Evolutionary conservation across 2,888 invertebrate species (phyloP).

Genomic region (Tinea trinotella): DNA sequence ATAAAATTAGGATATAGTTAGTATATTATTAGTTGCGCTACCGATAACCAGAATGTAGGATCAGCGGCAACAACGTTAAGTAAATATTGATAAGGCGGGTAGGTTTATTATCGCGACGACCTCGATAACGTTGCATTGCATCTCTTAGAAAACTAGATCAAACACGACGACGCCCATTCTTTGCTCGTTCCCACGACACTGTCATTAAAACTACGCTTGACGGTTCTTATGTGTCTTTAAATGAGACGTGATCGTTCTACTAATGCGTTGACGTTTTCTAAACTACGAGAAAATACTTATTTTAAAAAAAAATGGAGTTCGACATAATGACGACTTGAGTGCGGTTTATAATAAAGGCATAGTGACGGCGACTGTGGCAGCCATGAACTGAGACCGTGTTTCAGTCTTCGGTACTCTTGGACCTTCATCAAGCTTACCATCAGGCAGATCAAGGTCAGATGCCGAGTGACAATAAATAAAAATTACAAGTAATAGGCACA

Average conservation of each 20-base stretch:
- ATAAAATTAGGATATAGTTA: background rate
- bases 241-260: slow-evolving; percentile 50
- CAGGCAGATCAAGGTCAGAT: no score
- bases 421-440: no score
- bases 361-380: no score
- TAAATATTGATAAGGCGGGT: slow-evolving; percentile 54
- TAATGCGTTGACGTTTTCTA: slow-evolving; percentile 37
- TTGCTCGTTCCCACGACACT: slow-evolving; percentile 60
- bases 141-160: slow-evolving; percentile 64
- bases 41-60: slow-evolving; percentile 6
- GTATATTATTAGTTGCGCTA: background rate
- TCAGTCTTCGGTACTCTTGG: no score
- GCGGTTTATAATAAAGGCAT: no score
- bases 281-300: background rate
- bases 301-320: no score
- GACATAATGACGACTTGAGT: no score
- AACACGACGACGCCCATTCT: slow-evolving; percentile 51
- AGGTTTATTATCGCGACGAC: slow-evolving; percentile 55
- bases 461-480: no score
- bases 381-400: no score
- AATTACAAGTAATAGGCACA: no score
- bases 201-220: slow-evolving; percentile 38
- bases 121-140: slow-evolving; percentile 55
- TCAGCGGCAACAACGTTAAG: slow-evolving; percentile 11
- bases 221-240: slow-evolving; percentile 36